These are phyloP conservation scores for Callyntrura sp. DNA, from an alignment of 2,888 invertebrate genomes.

Conservation along the genomic window DNA sequence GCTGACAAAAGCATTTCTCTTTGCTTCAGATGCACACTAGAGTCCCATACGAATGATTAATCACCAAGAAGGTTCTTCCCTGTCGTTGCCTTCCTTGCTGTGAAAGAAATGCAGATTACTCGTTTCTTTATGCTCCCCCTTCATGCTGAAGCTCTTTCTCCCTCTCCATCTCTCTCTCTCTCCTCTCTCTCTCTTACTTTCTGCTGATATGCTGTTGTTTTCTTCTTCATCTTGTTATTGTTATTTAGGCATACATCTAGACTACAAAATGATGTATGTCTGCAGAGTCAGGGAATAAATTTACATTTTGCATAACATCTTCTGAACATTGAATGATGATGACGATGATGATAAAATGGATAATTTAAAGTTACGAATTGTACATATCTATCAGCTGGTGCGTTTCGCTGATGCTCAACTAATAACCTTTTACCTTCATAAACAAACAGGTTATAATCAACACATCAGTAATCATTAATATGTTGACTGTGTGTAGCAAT, in stretches of 20 bases:
- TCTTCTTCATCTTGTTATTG: slow-evolving; percentile 41
- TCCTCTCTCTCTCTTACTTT: no score
- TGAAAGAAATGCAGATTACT: slow-evolving; percentile 65
- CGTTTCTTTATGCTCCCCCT: slow-evolving; percentile 60
- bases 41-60: slow-evolving; percentile 60
- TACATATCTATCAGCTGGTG: neutral
- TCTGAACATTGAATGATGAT: slow-evolving; percentile 57
- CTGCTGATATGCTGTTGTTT: slow-evolving; percentile 35
- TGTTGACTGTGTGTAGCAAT: slow-evolving; percentile 29
- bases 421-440: no score
- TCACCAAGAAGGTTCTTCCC: slow-evolving; percentile 62
- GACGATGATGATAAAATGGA: slow-evolving; percentile 35
- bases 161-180: no score
- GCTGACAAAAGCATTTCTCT: slow-evolving; percentile 68
- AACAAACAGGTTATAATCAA: slow-evolving; percentile 52
- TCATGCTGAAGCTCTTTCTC: slow-evolving; percentile 40
- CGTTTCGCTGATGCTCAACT: slow-evolving; percentile 1
- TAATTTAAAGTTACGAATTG: slow-evolving; percentile 33
- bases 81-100: slow-evolving; percentile 63
- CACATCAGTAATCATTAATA: slow-evolving; percentile 34
- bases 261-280: slow-evolving; percentile 61
- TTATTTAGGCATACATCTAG: slow-evolving; percentile 49
- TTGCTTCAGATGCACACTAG: slow-evolving; percentile 15
- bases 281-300: slow-evolving; percentile 47
- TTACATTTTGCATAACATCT: slow-evolving; percentile 60